Evolutionary conservation across 2,113 vertebrate genomes (phyloP).

Genomic region (Aythya baeri): DNA sequence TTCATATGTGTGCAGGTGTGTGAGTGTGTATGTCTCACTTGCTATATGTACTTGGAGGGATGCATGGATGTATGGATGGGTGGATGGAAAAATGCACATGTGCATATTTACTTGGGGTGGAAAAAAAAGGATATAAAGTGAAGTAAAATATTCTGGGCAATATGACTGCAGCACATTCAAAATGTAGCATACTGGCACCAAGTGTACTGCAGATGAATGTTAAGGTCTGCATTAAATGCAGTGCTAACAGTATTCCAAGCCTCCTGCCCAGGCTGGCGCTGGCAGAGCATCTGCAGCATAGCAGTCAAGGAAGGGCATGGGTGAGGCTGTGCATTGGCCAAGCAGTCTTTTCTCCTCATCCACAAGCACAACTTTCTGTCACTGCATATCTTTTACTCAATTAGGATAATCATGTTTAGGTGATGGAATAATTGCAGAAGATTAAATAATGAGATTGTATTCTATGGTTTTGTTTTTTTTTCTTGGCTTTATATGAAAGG

Average conservation of each 20-base stretch:
- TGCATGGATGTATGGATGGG: not conserved
- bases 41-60: not conserved
- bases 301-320: not conserved
- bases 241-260: not conserved
- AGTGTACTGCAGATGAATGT: not conserved
- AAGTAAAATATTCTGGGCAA: not conserved
- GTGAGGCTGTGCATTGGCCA: not conserved
- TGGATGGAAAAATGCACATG: not conserved
- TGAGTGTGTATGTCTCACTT: fast-evolving
- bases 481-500: not conserved
- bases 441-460: not conserved
- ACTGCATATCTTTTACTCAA: not conserved
- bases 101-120: not conserved
- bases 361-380: not conserved
- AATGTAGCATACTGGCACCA: not conserved
- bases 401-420: not conserved
- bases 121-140: not conserved
- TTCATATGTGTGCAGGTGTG: not conserved
- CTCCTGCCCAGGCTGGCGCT: not conserved
- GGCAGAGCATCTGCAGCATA: not conserved
- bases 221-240: not conserved
- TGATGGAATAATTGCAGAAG: not conserved
- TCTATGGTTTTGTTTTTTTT: not conserved
- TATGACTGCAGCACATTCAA: not conserved
- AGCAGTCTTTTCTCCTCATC: not conserved